A percentile compares a stretch with the other conserved stretches of the same genome.
Evolutionary conservation across 2,797 vertebrate species (phyloP).

Genomic region (Amazonetta brasiliensis): DNA sequence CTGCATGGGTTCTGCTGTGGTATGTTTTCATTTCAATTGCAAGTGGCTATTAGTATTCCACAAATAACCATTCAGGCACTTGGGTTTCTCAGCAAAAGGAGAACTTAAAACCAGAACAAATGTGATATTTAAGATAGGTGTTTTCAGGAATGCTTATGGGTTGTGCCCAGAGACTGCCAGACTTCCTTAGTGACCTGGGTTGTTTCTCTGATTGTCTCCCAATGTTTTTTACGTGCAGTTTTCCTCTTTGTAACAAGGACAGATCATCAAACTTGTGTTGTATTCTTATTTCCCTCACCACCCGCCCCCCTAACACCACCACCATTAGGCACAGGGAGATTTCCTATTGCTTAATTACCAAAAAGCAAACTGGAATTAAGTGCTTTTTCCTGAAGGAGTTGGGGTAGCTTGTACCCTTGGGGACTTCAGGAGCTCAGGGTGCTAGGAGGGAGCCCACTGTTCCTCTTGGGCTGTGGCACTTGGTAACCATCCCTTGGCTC

Average conservation of each 20-base stretch:
- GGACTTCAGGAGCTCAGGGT: too few relatives aligned
- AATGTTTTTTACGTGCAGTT: not conserved
- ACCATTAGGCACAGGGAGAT: not conserved
- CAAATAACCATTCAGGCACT: not conserved
- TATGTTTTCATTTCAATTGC: slow-evolving; percentile 15
- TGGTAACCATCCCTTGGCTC: rapidly evolving
- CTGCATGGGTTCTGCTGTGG: not conserved
- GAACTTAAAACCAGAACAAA: not conserved
- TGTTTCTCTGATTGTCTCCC: not conserved
- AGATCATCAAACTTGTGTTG: not conserved
- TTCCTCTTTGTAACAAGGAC: not conserved
- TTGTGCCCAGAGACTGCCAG: not conserved
- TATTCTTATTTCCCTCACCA: not conserved
- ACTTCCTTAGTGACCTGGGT: not conserved
- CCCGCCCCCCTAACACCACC: too few relatives aligned
- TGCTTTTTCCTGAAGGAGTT: not conserved
- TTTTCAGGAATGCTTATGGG: not conserved
- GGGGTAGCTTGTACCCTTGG: not conserved
- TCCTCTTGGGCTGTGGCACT: not conserved
- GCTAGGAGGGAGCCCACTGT: not conserved
- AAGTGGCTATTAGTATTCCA: not conserved
- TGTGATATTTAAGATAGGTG: not conserved
- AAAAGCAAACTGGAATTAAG: not conserved
- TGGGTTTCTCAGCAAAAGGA: not conserved
- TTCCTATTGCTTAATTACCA: not conserved